phyloP scores from a whole-genome alignment of 2,888 invertebrate genomes.

The Hyposoter didymator region DNA sequence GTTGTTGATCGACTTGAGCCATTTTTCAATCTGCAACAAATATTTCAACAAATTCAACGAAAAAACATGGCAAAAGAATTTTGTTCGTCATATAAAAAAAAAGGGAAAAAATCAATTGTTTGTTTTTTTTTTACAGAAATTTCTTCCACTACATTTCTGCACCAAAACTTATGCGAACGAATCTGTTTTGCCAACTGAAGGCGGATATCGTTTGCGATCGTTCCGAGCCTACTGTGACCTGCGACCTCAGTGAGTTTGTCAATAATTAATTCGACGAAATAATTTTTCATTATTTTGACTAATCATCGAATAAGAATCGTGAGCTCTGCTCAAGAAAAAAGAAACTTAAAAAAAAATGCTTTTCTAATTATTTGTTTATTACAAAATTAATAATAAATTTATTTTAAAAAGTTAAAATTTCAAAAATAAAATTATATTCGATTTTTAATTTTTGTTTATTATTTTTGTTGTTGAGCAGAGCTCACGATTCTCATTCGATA shows the following conservation, averaged over 20 bases:
- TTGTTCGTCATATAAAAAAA: neutral
- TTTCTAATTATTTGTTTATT: no score
- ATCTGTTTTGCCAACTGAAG: constrained; percentile 90
- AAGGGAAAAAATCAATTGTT: constrained; percentile 62
- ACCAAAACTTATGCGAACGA: constrained; percentile 89
- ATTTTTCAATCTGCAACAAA: constrained; percentile 69
- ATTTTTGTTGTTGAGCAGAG: neutral
- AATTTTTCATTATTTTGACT: no score
- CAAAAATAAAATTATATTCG: no score
- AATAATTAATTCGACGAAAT: neutral
- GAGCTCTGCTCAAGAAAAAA: no score
- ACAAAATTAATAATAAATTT: no score
- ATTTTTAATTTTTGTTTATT: no score
- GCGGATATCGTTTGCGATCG: constrained; percentile 92
- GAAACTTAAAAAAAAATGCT: no score
- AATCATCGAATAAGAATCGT: no score
- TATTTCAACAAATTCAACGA: constrained; percentile 56
- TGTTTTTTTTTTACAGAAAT: constrained; percentile 86
- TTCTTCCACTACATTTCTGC: constrained; percentile 89
- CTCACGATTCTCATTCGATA: neutral
- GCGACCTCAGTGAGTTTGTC: constrained; percentile 85
- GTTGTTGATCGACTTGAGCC: constrained; percentile 82
- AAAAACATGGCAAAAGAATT: neutral
- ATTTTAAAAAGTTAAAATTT: no score
- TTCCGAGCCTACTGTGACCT: constrained; percentile 89